A percentile compares a stretch with the other conserved stretches of the same genome.
phyloP scores from a whole-genome alignment of 2,113 vertebrate genomes.

The Grammomys dolichurus region DNA sequence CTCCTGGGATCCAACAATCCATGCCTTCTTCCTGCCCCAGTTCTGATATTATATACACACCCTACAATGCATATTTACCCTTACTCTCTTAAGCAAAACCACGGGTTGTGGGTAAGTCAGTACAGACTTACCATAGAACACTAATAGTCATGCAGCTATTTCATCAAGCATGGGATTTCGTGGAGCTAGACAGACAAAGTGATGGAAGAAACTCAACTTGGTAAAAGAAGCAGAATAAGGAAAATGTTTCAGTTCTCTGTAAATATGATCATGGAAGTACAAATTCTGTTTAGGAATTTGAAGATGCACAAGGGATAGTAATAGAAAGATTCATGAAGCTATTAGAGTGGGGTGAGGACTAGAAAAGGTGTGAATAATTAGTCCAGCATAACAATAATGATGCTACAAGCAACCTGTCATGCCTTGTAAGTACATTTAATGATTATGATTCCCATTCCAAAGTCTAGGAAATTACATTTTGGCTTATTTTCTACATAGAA shows the following conservation, averaged over 20 bases:
- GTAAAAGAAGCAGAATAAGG: background rate
- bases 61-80: background rate
- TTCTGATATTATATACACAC: background rate
- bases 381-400: too few relatives aligned
- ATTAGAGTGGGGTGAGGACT: background rate
- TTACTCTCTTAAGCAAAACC: background rate
- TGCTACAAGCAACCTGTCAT: too few relatives aligned
- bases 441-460: background rate
- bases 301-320: background rate
- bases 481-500: background rate
- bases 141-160: background rate
- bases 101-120: background rate
- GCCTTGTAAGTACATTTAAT: background rate
- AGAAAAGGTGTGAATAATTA: background rate
- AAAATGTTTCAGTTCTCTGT: background rate
- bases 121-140: too few relatives aligned
- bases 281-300: too few relatives aligned
- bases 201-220: background rate
- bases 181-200: background rate
- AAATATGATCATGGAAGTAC: too few relatives aligned
- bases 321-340: background rate
- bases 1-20: background rate
- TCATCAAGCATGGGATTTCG: too few relatives aligned
- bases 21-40: fast-evolving
- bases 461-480: background rate